Conservation (phyloP, 2,797 vertebrate species). For the Oreonectes daqikongensis region DNA sequence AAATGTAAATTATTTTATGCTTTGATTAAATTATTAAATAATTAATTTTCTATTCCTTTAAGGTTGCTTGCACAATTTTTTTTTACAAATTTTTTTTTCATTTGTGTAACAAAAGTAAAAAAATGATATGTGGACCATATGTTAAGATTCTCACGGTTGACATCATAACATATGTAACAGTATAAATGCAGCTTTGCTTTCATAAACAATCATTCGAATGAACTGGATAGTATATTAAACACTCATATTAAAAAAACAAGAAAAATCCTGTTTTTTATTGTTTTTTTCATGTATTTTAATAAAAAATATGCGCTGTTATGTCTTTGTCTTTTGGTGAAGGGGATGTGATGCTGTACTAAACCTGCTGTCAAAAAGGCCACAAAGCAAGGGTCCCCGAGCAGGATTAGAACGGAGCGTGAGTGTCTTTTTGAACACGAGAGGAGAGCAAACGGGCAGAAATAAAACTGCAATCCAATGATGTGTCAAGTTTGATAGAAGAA, state of each 20-base stretch:
- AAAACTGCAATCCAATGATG: not conserved
- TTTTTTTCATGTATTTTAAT: too few relatives aligned
- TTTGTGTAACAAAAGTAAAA: not conserved
- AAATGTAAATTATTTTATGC: too few relatives aligned
- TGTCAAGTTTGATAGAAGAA: not conserved
- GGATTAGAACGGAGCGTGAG: not conserved
- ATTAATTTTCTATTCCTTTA: too few relatives aligned
- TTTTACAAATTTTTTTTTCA: too few relatives aligned
- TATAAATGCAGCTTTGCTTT: too few relatives aligned
- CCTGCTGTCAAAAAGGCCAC: constrained; percentile 17
- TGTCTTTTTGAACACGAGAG: not conserved
- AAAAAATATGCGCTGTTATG: not conserved
- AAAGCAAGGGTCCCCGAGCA: constrained; percentile 9
- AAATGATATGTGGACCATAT: not conserved
- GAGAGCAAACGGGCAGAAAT: not conserved
- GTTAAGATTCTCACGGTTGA: not conserved
- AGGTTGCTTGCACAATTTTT: too few relatives aligned
- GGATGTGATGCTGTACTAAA: not conserved
- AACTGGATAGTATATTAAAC: too few relatives aligned
- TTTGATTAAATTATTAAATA: too few relatives aligned
- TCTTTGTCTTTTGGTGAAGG: not conserved
- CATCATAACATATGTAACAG: too few relatives aligned
- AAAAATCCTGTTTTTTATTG: too few relatives aligned
- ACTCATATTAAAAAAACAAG: too few relatives aligned
- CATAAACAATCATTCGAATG: too few relatives aligned